A percentile compares a stretch with the other conserved stretches of the same genome.
Evolutionary conservation across 2,888 invertebrate genomes (phyloP).

Genomic region (Gryllus longicercus): DNA sequence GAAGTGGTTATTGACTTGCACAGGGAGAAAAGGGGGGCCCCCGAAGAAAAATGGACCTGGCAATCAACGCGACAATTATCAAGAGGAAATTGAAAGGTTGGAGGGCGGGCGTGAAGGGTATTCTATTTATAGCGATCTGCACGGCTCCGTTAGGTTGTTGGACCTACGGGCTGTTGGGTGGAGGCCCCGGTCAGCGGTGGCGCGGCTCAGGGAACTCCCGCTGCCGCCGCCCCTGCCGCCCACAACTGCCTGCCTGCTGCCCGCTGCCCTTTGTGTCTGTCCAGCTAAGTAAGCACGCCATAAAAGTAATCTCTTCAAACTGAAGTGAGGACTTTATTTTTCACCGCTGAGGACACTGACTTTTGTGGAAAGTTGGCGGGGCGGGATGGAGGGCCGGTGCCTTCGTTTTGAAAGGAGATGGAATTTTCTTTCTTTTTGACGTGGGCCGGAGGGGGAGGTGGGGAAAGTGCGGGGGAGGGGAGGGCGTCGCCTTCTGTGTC

Average conservation of each 20-base stretch:
- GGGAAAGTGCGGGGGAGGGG: too few relatives aligned
- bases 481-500: too few relatives aligned
- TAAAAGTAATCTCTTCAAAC: constrained; percentile 8
- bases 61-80: constrained; percentile 17
- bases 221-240: too few relatives aligned
- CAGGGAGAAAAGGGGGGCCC: neutral
- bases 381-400: neutral
- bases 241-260: neutral
- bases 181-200: too few relatives aligned
- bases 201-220: neutral
- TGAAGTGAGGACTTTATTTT: constrained; percentile 8
- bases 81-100: neutral
- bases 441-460: neutral
- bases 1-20: neutral
- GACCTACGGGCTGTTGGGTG: too few relatives aligned
- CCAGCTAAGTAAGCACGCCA: neutral
- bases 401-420: constrained; percentile 3
- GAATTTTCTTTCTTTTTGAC: neutral
- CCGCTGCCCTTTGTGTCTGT: neutral
- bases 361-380: neutral
- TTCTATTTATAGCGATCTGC: neutral
- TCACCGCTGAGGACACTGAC: neutral
- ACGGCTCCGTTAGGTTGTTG: neutral
- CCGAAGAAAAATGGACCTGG: neutral
- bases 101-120: neutral